Conservation (phyloP, 2,113 vertebrate genomes). For the Lagopus muta region DNA sequence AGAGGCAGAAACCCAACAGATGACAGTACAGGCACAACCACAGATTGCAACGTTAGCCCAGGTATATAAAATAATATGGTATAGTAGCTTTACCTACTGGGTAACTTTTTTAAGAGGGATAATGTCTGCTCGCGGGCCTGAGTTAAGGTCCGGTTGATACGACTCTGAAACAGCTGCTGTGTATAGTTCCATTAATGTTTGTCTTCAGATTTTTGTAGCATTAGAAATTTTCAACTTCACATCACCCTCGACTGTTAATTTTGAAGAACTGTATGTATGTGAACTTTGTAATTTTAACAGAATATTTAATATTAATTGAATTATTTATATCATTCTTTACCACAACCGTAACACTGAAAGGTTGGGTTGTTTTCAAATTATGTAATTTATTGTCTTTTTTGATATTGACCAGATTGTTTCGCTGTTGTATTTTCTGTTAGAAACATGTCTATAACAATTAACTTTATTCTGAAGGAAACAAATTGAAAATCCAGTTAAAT, state of each 20-base stretch:
- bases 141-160: not conserved
- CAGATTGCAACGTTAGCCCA: slow-evolving; percentile 94
- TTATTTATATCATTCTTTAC: not conserved
- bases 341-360: not conserved
- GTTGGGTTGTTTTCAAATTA: not conserved
- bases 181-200: slow-evolving; percentile 18
- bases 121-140: not conserved
- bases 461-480: slow-evolving; percentile 7
- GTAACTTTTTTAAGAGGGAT: slow-evolving; percentile 32
- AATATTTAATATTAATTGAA: not conserved
- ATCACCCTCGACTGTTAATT: not conserved
- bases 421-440: not conserved
- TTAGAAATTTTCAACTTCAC: not conserved
- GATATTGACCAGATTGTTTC: slow-evolving; percentile 3
- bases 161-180: not conserved
- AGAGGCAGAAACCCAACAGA: slow-evolving; percentile 94
- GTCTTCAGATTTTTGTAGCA: slow-evolving; percentile 26
- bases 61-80: slow-evolving; percentile 84
- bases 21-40: slow-evolving; percentile 87
- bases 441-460: not conserved
- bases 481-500: not conserved
- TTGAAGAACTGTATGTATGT: slow-evolving; percentile 10
- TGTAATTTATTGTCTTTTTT: not conserved
- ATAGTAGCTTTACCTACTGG: slow-evolving; percentile 39
- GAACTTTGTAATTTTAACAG: not conserved